Conservation (phyloP, 2,888 invertebrate genomes). For the Drosophila emarginata region DNA sequence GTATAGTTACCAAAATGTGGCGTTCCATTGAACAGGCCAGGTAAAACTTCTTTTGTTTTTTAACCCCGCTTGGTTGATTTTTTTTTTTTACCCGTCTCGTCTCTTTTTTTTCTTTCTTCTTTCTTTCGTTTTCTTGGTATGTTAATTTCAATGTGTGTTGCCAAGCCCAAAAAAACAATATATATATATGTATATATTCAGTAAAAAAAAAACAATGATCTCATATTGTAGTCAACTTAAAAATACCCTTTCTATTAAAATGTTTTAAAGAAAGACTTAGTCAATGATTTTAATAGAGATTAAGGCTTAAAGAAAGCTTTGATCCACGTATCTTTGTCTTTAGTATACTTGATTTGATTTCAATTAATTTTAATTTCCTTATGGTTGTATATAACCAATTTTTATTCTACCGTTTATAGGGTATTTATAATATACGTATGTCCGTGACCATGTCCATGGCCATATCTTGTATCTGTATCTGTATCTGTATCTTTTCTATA, state of each 20-base stretch:
- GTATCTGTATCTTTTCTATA: conserved; percentile 57
- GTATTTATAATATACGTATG: conserved; percentile 56
- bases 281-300: too few species aligned
- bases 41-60: conserved; percentile 35
- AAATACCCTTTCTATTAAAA: not conserved
- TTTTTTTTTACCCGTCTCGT: conserved; percentile 13
- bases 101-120: conserved; percentile 4
- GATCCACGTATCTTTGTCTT: too few species aligned
- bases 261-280: too few species aligned
- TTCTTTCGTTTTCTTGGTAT: conserved; percentile 47
- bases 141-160: conserved; percentile 68
- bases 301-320: too few species aligned
- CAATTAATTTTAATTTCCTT: not conserved
- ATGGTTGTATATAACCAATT: not conserved
- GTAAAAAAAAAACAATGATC: not conserved
- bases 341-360: not conserved
- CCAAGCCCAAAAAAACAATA: conserved; percentile 36
- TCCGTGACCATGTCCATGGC: conserved; percentile 70
- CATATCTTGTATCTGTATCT: conserved; percentile 72
- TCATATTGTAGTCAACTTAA: not conserved
- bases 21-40: conserved; percentile 7
- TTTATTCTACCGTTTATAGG: conserved; percentile 9
- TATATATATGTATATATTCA: too few species aligned
- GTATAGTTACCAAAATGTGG: conserved; percentile 2
- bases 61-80: not conserved